Base-by-base conservation (phyloP, 2,797 vertebrate genomes). In the Sebastes steindachneri region DNA sequence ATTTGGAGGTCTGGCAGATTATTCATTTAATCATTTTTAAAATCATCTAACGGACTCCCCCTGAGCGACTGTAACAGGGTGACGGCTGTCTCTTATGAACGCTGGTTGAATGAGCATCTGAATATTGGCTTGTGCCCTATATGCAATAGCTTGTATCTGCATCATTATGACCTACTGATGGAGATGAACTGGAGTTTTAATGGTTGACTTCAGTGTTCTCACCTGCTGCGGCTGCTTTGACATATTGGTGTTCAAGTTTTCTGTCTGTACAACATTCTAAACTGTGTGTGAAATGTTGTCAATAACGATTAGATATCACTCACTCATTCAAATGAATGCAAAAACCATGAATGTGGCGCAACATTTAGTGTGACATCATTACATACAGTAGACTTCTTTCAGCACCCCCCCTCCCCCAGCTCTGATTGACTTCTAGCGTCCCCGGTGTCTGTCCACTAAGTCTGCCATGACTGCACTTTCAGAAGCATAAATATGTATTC, bases 401-500 rank as follows among this genome's bases (percentile, higher is more conserved):
- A 25, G 70, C 31, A 23, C 1, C 57, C 11, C 7, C 3, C 14
- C 37, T 5, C 37, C 37, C 37, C 37, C 37, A 14, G 21, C 21
- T 51, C 48, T 54, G 65, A 51, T 23, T 26, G 54, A 60, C 31
- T 48, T 7, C 9, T 7, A 35, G 65, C 11, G 9, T 70, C 29
- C 33, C 37, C 35, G 37, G 51, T 65, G 72, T 84, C 70, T 21
- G 64, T 68, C 74, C 62, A 75, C 82, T 85, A 86, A 86, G 75
- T 78, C 83, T 87, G 83, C 83, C 71, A 87, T 84, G 79, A 88
- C 77, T 85, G 77, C 73, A 85, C 75, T 83, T 81, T 86, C 68
- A 85, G 69, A 69, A 51, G 71, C 83, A 86, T 88, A 86, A 89
- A 90, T 88, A 88, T 92, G 84, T 81, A 90, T 89, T 88, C 55